Base-by-base conservation (phyloP, 2,888 invertebrate genomes). In the Sphecodes monilicornis region DNA sequence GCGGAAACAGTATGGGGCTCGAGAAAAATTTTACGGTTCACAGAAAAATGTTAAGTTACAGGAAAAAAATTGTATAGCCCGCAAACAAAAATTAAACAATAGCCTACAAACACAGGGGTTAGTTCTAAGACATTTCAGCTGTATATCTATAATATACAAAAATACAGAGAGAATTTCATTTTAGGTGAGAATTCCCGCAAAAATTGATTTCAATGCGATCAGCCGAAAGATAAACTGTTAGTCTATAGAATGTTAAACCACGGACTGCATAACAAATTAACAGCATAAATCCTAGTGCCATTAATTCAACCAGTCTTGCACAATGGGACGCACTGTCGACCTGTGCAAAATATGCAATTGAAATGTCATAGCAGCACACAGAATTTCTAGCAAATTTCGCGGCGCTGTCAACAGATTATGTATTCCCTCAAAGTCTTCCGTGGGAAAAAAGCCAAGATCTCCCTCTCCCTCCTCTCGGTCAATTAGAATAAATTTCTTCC, bases 401-500 rank as follows among this genome's bases (percentile, higher is more conserved):
- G 36, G 8, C 26, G 60, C 26, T 22, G 16, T 64, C 36, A 75
- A 79, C 54, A 64, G 64, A 70, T 41, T 60, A 26, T 54, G 32
- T 29, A 71, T 71, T 43, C 70, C 22, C 46, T 32, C 66, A 5
- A 36, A 39, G 36, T 66, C 36, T 39, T 36, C 13, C n/a, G 54
- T 8, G 50, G n/a, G 3, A 11, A 54, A 54, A 54, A 54, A 54
- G n/a, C 54, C 54, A 11, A 54, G n/a, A n/a, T 10, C 22, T 50
- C 22, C 8, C 50, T 13, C 57, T n/a, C 39, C 16, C 29, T 22
- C 10, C 26, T 66, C 32, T 13, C 10, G 39, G 70, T 10, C 76
- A 72, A 80, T 83, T 76, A 83, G 76, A 76, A 79, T 74, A 79
- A 80, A 80, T 83, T 83, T 66, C 80, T 76, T 68, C 73, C 76